phyloP scores from a whole-genome alignment of 2,797 vertebrate genomes.

The Schizopygopsis malacanthus region DNA sequence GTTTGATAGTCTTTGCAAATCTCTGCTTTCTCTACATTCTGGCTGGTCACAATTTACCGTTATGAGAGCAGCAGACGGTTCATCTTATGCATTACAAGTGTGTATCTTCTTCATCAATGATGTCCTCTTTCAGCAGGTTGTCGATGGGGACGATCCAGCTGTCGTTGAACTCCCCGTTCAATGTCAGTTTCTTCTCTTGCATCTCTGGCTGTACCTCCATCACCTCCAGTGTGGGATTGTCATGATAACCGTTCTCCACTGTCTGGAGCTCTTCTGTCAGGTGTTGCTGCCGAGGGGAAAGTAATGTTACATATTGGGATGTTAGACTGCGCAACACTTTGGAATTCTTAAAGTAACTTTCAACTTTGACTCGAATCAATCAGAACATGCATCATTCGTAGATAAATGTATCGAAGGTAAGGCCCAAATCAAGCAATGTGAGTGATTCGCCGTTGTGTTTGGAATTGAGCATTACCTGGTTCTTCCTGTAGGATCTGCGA shows the following conservation, averaged over 20 bases:
- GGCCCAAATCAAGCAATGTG: neutral
- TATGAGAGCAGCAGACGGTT: neutral
- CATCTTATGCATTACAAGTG: conserved; percentile 83
- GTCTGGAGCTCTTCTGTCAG: conserved; percentile 96
- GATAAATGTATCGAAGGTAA: neutral
- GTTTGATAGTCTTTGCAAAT: conserved; percentile 21
- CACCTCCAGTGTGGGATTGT: conserved; percentile 97
- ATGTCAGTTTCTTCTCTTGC: conserved; percentile 91
- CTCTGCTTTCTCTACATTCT: conserved; percentile 5
- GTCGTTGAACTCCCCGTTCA: conserved; percentile 91
- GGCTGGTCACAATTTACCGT: neutral
- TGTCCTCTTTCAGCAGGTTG: conserved; percentile 89
- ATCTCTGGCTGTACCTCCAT: conserved; percentile 95
- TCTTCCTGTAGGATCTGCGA: conserved; percentile 75
- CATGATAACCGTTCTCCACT: conserved; percentile 96
- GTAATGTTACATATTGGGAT: neutral
- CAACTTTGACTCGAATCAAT: neutral
- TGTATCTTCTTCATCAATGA: conserved; percentile 92
- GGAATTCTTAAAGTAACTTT: neutral
- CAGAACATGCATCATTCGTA: neutral
- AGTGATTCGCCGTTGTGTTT: neutral
- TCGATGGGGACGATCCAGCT: conserved; percentile 96
- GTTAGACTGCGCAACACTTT: neutral
- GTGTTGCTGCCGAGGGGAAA: conserved; percentile 78
- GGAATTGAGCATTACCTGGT: conserved; percentile 70